phyloP scores from a whole-genome alignment of 2,797 vertebrate species.

The Gallinago solitaria region DNA sequence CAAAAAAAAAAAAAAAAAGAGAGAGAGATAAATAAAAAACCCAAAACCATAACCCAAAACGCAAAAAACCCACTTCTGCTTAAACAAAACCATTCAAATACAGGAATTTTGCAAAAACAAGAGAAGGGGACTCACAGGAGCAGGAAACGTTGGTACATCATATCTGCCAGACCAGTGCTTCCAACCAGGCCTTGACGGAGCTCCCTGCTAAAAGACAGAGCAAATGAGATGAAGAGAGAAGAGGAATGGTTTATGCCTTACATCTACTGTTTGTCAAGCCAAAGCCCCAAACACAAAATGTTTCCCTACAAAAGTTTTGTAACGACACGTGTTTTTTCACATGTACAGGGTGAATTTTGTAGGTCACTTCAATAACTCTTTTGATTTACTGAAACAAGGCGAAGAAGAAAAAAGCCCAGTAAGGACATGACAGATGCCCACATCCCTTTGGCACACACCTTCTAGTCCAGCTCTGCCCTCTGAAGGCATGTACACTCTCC shows the following conservation, averaged over 20 bases:
- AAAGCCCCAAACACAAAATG: neutral
- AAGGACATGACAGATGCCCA: neutral
- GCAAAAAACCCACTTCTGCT: accelerated
- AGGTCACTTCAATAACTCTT: neutral
- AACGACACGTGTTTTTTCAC: neutral
- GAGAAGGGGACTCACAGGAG: neutral
- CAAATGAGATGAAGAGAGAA: neutral
- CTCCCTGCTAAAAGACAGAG: neutral
- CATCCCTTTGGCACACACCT: slow-evolving; percentile 35
- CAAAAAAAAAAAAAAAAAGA: neutral
- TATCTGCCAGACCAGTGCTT: neutral
- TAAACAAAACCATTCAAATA: neutral
- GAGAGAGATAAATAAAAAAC: neutral
- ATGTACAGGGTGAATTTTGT: neutral
- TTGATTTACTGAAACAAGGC: neutral
- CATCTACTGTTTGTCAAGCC: neutral
- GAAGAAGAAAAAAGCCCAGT: neutral
- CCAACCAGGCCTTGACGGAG: neutral
- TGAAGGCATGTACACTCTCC: slow-evolving; percentile 14
- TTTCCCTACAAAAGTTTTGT: neutral
- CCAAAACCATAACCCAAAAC: neutral
- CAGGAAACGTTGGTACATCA: neutral
- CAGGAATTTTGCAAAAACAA: neutral
- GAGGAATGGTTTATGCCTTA: neutral
- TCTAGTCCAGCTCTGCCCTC: slow-evolving; percentile 42